Base-by-base conservation (phyloP, 2,113 vertebrate genomes). In the Aldabrachelys gigantea region DNA sequence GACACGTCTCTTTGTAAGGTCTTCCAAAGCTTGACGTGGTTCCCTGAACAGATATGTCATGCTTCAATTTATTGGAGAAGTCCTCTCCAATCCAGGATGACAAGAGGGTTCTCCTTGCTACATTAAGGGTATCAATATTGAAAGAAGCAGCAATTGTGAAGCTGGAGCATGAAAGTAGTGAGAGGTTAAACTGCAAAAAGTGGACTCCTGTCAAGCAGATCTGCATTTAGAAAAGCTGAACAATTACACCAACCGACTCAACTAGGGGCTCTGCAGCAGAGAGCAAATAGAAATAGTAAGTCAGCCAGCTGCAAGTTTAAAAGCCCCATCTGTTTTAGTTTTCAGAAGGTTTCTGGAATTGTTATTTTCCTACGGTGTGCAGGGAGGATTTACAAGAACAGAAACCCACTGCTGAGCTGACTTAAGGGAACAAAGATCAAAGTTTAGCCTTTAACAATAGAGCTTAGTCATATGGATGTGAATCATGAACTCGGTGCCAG, bases 21-120 rank as follows among this genome's bases (percentile, higher is more conserved):
- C 13, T 94, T 6, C 5, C 52, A 65, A 16, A n/a, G 87, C 41
- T 54, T 9, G 29, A 0, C 24, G 1, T 6, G 76, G 24, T 38
- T 91, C 8, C 1, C n/a, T 62, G 44, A 56, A 62, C 29, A 2
- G 59, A 1, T n/a, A 1, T 35, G 12, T 82, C 35, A 35, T 52
- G 35, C 38, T 82, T 78, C 19, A 31, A 17, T 86, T 91, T 0
- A 0, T 9, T 84, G 25, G 6, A 78, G 47, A 78, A 50, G 41
- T 4, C 6, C 2, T 2, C 14, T 84, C 89, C 4, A 47, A 16
- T 62, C 88, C 47, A 53, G 25, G 1, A 4, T 38, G 16, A 6
- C 12, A 31, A 31, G 57, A 72, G 22, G 2, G 50, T 25, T 75
- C 24, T 6, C 76, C 56, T 69, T 80, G 4, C 1, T 86, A 38